phyloP scores from a whole-genome alignment of 2,797 vertebrate genomes.

The Darevskia nairensis region DNA sequence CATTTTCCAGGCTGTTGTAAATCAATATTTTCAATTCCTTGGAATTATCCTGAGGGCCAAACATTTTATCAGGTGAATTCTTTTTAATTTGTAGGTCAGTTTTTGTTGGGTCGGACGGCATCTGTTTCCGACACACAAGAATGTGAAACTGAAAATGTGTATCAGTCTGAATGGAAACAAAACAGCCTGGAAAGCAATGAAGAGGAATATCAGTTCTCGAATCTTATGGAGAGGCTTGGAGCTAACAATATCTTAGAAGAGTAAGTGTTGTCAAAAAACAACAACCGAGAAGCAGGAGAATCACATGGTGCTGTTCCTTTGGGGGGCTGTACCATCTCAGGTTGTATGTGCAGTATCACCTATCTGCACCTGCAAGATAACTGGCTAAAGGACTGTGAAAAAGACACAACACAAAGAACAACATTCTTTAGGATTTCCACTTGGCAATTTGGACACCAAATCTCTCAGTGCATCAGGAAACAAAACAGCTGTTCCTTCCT shows the following conservation, averaged over 20 bases:
- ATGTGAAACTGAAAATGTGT: slow-evolving; percentile 75
- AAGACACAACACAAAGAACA: too few species aligned
- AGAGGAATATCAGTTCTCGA: slow-evolving; percentile 88
- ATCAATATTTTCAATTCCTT: slow-evolving; percentile 8
- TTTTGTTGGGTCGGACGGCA: slow-evolving; percentile 83
- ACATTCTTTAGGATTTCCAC: not conserved
- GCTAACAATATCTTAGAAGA: slow-evolving; percentile 87
- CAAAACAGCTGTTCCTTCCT: not conserved
- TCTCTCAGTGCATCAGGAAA: not conserved
- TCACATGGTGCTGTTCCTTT: not conserved
- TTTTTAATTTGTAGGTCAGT: slow-evolving; percentile 81
- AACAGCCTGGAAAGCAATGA: slow-evolving; percentile 13
- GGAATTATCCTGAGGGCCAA: slow-evolving; percentile 3
- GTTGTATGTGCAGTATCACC: too few species aligned
- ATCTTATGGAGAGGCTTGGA: slow-evolving; percentile 89
- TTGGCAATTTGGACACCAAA: not conserved
- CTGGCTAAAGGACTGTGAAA: not conserved
- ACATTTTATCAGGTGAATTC: not conserved
- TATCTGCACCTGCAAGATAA: not conserved
- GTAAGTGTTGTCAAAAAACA: slow-evolving; percentile 76
- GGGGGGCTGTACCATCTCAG: not conserved
- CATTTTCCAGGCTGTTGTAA: not conserved
- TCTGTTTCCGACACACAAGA: slow-evolving; percentile 58
- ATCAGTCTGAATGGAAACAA: slow-evolving; percentile 78
- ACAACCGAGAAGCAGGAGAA: not conserved